Conservation (phyloP, 2,797 vertebrate species). For the Pseudotriccus pelzelni region DNA sequence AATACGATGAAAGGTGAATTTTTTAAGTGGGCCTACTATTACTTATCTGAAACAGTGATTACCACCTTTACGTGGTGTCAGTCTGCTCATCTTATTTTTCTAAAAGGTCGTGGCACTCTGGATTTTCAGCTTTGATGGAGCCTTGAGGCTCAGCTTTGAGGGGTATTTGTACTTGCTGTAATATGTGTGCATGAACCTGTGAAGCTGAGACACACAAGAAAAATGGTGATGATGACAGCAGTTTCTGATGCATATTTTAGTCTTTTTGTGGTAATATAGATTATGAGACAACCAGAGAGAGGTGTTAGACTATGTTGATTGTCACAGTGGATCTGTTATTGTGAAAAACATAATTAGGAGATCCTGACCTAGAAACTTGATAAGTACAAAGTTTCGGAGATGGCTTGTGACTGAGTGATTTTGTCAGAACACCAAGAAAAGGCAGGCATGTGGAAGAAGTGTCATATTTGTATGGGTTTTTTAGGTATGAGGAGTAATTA, state of each 20-base stretch:
- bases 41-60: background rate
- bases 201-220: background rate
- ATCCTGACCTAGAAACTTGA: background rate
- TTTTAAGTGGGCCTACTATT: rapidly evolving
- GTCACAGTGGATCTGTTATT: background rate
- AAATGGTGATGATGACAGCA: background rate
- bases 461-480: background rate
- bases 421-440: background rate
- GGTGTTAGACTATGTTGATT: background rate
- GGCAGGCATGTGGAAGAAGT: background rate
- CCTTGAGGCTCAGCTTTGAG: background rate
- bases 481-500: background rate
- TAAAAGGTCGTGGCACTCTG: background rate
- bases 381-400: background rate
- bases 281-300: background rate
- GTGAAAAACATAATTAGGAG: background rate
- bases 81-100: background rate
- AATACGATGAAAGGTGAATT: background rate
- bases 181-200: background rate
- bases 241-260: background rate
- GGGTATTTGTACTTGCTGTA: background rate
- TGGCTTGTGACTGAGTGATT: background rate
- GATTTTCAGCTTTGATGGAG: background rate
- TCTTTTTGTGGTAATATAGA: background rate
- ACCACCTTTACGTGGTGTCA: background rate